These are phyloP conservation scores for Cylloceria caligata DNA, from an alignment of 2,888 invertebrate genomes.

Conservation along the genomic window DNA sequence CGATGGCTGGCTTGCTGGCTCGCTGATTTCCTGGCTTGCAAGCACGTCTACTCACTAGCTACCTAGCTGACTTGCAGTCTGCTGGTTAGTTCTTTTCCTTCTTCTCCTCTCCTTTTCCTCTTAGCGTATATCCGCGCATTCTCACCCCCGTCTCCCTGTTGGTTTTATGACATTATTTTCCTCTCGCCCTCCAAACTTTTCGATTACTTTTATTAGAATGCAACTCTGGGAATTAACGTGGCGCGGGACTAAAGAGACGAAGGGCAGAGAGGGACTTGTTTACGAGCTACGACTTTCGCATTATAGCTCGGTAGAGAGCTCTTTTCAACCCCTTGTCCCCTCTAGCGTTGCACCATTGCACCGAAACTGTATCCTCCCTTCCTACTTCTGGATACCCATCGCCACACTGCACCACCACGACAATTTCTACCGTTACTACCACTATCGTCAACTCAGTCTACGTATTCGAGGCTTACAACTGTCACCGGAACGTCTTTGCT, in stretches of 20 bases:
- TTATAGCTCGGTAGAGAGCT: conserved; percentile 50
- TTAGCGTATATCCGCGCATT: conserved; percentile 43
- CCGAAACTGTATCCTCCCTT: not conserved
- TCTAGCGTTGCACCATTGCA: conserved; percentile 7
- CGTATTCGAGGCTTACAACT: conserved; percentile 42
- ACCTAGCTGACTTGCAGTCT: conserved; percentile 51
- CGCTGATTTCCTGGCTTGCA: conserved; percentile 34
- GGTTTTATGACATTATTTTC: conserved; percentile 79
- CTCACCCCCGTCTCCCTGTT: conserved; percentile 54
- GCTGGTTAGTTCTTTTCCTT: conserved; percentile 32
- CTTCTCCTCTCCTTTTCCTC: conserved; percentile 12
- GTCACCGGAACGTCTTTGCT: conserved; percentile 42
- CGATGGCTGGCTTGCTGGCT: conserved; percentile 62
- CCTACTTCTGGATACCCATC: conserved; percentile 21
- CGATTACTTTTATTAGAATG: conserved; percentile 80
- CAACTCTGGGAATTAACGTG: conserved; percentile 77
- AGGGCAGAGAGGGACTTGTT: conserved; percentile 64
- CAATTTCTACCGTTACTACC: conserved; percentile 26
- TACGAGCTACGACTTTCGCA: conserved; percentile 61
- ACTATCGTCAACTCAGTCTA: conserved; percentile 47
- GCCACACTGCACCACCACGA: conserved; percentile 22
- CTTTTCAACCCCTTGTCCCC: conserved; percentile 25
- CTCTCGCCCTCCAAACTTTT: conserved; percentile 77
- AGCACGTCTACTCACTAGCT: conserved; percentile 30
- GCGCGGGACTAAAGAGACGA: conserved; percentile 57